phyloP scores from a whole-genome alignment of 92 coral and sea anemone genomes.

The Heteractis magnifica region DNA sequence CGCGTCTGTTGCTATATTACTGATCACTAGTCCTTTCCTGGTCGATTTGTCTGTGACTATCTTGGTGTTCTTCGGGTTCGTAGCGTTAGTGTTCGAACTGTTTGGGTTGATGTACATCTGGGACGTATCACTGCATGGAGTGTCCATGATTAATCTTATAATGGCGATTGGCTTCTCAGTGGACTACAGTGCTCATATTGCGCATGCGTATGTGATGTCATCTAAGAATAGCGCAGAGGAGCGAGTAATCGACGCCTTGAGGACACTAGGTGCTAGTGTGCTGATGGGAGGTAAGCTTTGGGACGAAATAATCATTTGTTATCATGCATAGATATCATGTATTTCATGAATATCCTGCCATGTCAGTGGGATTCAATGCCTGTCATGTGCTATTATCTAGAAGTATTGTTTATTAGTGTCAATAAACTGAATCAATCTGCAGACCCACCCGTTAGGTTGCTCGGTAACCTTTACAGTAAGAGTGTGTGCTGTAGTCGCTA shows the following conservation, averaged over 20 bases:
- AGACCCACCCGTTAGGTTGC: too few relatives aligned
- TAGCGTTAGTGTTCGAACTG: conserved; percentile 64
- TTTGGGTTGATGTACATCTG: conserved; percentile 75
- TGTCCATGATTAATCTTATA: conserved; percentile 59
- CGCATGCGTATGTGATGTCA: conserved; percentile 75
- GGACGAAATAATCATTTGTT: neutral
- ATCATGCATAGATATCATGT: neutral
- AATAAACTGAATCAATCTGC: too few relatives aligned
- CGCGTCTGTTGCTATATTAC: conserved; percentile 56
- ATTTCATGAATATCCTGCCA: neutral
- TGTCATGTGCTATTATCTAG: too few relatives aligned
- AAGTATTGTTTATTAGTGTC: too few relatives aligned
- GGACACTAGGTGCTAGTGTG: conserved; percentile 70
- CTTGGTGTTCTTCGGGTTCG: conserved; percentile 62
- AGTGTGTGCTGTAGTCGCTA: too few relatives aligned
- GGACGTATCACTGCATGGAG: conserved; percentile 66
- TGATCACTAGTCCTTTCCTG: conserved; percentile 63
- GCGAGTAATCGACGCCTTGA: conserved; percentile 54
- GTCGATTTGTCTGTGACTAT: conserved; percentile 50
- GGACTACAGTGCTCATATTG: conserved; percentile 72
- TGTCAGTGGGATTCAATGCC: neutral
- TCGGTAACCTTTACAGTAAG: too few relatives aligned
- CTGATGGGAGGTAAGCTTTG: conserved; percentile 65
- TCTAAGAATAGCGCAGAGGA: conserved; percentile 46
- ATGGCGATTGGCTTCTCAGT: conserved; percentile 75